These are phyloP conservation scores for Sebastes elongatus DNA, from an alignment of 2,797 vertebrate species.

Conservation along the genomic window DNA sequence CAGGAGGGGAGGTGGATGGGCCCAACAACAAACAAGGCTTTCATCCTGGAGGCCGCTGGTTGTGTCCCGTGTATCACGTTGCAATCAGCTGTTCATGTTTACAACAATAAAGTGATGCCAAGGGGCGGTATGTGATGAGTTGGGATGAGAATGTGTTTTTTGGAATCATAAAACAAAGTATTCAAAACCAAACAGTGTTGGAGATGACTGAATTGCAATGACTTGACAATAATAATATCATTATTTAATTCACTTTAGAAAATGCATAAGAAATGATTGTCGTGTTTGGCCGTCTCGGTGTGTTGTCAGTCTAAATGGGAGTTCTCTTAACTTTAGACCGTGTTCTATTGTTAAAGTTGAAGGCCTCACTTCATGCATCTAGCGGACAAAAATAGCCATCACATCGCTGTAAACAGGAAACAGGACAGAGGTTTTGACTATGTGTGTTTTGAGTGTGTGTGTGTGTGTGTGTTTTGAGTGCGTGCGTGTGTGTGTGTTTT, in stretches of 20 bases:
- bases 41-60: background rate
- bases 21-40: background rate
- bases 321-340: background rate
- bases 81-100: background rate
- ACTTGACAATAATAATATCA: background rate
- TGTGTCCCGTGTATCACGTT: rapidly evolving
- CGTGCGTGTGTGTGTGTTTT: constrained; percentile 11
- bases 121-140: background rate
- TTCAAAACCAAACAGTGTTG: background rate
- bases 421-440: constrained; percentile 58
- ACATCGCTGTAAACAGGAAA: constrained; percentile 82
- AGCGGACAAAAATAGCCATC: constrained; percentile 63
- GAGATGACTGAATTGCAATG: background rate
- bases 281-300: background rate
- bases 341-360: constrained; percentile 56
- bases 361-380: constrained; percentile 37
- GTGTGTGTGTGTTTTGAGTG: constrained; percentile 4
- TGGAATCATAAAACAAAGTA: background rate
- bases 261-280: background rate
- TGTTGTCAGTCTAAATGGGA: background rate
- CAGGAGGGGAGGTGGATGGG: background rate
- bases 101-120: background rate
- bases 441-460: constrained; percentile 9
- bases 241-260: background rate
- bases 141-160: background rate